These are phyloP conservation scores for Disparrhopalites patrizii DNA, from an alignment of 2,888 invertebrate genomes.

Conservation along the genomic window DNA sequence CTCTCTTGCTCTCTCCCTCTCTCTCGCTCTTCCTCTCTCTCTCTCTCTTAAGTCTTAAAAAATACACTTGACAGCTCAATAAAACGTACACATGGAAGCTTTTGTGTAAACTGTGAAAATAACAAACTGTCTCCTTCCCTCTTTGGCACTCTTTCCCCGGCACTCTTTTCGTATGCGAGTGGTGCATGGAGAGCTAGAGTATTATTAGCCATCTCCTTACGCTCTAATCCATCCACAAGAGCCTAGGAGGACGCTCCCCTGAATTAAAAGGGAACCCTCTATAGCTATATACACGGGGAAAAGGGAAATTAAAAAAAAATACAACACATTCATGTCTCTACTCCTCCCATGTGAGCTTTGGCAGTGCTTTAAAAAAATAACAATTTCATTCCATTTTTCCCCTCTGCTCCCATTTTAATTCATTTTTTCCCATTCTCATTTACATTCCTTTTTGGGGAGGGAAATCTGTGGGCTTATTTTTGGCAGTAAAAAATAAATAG, in stretches of 20 bases:
- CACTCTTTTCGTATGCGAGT: no score
- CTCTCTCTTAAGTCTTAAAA: slow-evolving; percentile 18
- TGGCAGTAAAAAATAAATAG: background rate
- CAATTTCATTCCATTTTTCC: background rate
- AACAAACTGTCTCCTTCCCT: slow-evolving; percentile 7
- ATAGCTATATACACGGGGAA: no score
- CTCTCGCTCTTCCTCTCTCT: background rate
- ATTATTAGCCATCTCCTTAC: slow-evolving; percentile 5
- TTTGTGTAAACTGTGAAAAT: slow-evolving; percentile 23
- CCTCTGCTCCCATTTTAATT: no score
- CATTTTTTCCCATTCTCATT: slow-evolving; percentile 6
- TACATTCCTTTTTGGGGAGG: no score
- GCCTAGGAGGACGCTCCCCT: no score
- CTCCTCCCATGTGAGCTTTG: background rate
- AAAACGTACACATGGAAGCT: slow-evolving; percentile 9
- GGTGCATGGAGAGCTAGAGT: background rate
- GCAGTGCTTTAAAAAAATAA: background rate
- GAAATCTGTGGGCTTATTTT: no score
- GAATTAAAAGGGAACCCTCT: no score
- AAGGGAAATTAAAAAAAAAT: no score
- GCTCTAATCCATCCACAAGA: no score
- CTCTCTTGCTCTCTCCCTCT: background rate
- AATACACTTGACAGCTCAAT: slow-evolving; percentile 30
- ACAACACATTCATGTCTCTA: no score
- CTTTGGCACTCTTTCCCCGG: no score